These are phyloP conservation scores for Sebastes nivosus DNA, from an alignment of 2,797 vertebrate genomes.

Conservation along the genomic window DNA sequence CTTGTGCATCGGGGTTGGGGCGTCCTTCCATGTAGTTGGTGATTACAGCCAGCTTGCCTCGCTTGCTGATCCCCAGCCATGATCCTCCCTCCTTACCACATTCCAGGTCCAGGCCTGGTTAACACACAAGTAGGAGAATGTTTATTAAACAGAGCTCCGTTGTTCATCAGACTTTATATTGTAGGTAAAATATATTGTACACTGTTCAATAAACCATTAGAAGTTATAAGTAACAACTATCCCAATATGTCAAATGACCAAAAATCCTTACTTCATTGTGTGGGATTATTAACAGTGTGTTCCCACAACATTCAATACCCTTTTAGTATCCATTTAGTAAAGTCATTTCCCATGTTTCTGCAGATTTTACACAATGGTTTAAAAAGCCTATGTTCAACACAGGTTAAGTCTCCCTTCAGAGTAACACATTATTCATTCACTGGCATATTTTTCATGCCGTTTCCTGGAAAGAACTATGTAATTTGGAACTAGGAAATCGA, in stretches of 20 bases:
- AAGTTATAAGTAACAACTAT: not conserved
- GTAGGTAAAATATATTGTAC: not conserved
- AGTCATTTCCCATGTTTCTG: not conserved
- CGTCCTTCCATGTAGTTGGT: slow-evolving; percentile 94
- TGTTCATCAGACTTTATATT: not conserved
- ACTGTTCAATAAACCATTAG: not conserved
- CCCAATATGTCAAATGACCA: not conserved
- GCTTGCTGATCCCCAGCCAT: slow-evolving; percentile 94
- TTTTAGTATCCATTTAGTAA: not conserved
- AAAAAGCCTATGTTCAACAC: not conserved
- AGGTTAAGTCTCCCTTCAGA: not conserved
- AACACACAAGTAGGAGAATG: not conserved
- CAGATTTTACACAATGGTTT: not conserved
- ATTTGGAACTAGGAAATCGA: not conserved
- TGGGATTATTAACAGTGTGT: not conserved
- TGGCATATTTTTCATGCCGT: no score
- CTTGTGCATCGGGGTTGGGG: slow-evolving; percentile 85
- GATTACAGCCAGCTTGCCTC: slow-evolving; percentile 91
- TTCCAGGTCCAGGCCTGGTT: slow-evolving; percentile 92
- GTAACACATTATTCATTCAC: no score
- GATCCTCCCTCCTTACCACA: slow-evolving; percentile 94
- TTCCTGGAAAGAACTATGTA: not conserved
- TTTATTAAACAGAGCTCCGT: not conserved
- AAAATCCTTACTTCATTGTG: not conserved
- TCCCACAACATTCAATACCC: not conserved